Evolutionary conservation across 2,113 vertebrate species (phyloP), one percentile per base, ranked within the genome.

Genomic region (Gambusia holbrooki): DNA sequence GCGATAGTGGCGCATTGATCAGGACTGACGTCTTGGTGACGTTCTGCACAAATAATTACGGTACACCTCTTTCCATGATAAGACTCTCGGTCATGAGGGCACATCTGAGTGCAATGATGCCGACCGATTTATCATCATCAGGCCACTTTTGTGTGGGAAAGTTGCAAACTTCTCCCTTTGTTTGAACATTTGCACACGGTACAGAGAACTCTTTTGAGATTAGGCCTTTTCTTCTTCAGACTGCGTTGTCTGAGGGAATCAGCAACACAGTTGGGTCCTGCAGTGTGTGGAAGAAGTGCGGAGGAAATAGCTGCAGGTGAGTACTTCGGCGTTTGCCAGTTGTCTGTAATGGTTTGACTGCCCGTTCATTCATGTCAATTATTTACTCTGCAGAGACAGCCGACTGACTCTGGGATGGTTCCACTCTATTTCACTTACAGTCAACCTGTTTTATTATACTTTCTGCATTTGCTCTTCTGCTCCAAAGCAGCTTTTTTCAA

Each of bases 131-230:
- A 71, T 80, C 77, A 75, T 80, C 76, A 73, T 74, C 60, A 27
- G 42, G 69, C 54, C 40, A 58, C 25, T 29, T 37, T 37, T 82
- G 42, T 80, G 80, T 87, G 76, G 73, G 84, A 88, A 87, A 79
- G 58, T 77, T 62, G 29, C 65, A 66, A 29, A 51, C 63, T 63
- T 65, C 75, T 85, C 54, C 40, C 58, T 69, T 32, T 8, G 54
- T 62, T 70, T 35, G 28, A 35, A 62, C 10, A 66, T 83, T 81
- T 85, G 28, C 67, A 79, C 78, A 64, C 45, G 67, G 69, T 74
- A 58, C 9, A 8, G 61, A 73, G 33, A 48, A 76, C 69, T 54
- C 42, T 32, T 42, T 35, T 10, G 48, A 62, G 45, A 81, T 60
- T 22, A 76, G 4, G 22, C 12, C 19, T 25, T 7, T 74, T 71